Evolutionary conservation across 2,797 vertebrate species (phyloP), one percentile per base, ranked within the genome.

Genomic region (Oreortyx pictus): DNA sequence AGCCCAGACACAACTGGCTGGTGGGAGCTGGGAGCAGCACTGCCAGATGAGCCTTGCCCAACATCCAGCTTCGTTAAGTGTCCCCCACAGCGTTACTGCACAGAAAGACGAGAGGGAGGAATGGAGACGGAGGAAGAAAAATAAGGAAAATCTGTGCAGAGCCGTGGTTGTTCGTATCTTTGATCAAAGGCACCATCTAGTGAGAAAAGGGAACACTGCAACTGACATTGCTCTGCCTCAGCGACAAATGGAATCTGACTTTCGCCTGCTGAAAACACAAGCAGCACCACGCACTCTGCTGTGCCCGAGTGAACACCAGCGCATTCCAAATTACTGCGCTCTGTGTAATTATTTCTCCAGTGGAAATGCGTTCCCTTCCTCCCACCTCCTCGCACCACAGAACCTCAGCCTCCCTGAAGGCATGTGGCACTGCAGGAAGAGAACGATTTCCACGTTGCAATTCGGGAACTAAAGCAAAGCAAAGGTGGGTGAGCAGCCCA

Each of bases 161-260:
- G 13, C 75, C 67, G 94, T 76, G 33, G 76, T 49, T 52, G 6
- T 33, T 39, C 74, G 27, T 91, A 31, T 2, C 68, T 89, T 85
- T 92, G 94, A 73, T 83, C 86, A 52, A 92, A 86, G 86, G 92
- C 93, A 76, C 94, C 97, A 96, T 66, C 97, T 97, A 95, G 89
- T 88, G 97, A 86, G 82, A 39, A 33, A 44, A 5, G 13, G 62
- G 17, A 18, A 81, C 41, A 46, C 60, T 91, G 91, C 92, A 90
- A 43, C 76, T 56, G 84, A 70, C 82, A 25, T 14, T 6, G 35
- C 86, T 52, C 82, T 70, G 88, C 90, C 87, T 7, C 85, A 14
- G 8, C 35, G 3, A n/a, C 66, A 60, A 65, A 80, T 24, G 60
- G 62, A 24, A 71, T 71, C 44, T 23, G 79, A 75, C 41, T 92